Base-by-base conservation (phyloP, 2,888 invertebrate species). In the Erebia epiphron region DNA sequence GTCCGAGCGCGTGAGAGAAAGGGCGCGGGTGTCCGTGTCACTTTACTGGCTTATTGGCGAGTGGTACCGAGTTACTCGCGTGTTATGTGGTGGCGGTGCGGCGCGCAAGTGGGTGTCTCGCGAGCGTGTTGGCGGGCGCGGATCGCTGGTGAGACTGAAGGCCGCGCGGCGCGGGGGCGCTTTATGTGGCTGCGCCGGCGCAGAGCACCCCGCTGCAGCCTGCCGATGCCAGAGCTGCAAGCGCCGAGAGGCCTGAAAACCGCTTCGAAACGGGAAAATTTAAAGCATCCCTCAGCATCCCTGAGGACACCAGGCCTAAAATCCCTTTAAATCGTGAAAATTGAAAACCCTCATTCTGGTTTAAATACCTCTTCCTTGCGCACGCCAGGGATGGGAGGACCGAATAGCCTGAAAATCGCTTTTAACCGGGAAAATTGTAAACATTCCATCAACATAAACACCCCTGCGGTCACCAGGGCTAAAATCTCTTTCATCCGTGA, bases 1-100 rank as follows among this genome's bases (percentile, higher is more conserved):
- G 89, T 86, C 86, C 87, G 91, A 87, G 87, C 88, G 91, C 90
- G 91, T 88, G 91, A 92, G 92, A 92, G 92, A 92, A 92, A 92
- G 92, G 92, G 90, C 58, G 90, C 88, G 87, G 87, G 85, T 86
- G 85, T 89, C 83, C 56, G 56, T 57, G 56, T 57, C 56, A 57
- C 21, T 21, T 26, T 14, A 54, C 18, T 54, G 3, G 56, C 11
- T 85, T 82, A 82, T 86, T 69, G 68, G 41, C 26, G 13, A 14
- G 63, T 88, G 86, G 84, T 77, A 50, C 14, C 50, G 50, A 50
- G 50, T n/a, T 50, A n/a, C 14, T 89, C 91, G 91, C 91, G 92
- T 88, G 88, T 83, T 82, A 84, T 80, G 80, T 80, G 81, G 85
- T 82, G 83, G 84, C 84, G 83, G 82, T 84, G 82, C 83, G 81